phyloP scores from a whole-genome alignment of 2,797 vertebrate genomes.

The Salarias fasciatus region DNA sequence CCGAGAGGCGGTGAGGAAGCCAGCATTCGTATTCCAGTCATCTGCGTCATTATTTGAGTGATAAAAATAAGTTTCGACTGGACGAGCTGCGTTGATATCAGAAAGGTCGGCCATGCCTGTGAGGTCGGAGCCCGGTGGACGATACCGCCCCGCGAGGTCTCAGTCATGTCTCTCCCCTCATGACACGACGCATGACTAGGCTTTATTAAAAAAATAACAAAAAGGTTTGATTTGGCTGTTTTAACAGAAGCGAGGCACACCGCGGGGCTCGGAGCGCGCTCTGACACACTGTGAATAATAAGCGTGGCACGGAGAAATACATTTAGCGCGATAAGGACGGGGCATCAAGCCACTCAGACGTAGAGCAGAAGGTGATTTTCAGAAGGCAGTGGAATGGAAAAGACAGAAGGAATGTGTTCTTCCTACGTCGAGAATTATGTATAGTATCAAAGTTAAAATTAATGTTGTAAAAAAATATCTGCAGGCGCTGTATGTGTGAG shows the following conservation, averaged over 20 bases:
- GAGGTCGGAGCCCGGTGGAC: slow-evolving; percentile 42
- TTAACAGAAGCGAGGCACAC: slow-evolving; percentile 15
- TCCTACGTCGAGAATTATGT: slow-evolving; percentile 30
- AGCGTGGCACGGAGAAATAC: slow-evolving; percentile 26
- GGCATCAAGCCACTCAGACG: slow-evolving; percentile 48
- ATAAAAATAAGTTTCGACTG: slow-evolving; percentile 28
- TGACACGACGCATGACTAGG: slow-evolving; percentile 40
- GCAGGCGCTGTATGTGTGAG: slow-evolving; percentile 15
- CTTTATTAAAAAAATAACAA: slow-evolving; percentile 49
- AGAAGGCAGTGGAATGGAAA: slow-evolving; percentile 40
- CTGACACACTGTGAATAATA: slow-evolving; percentile 43
- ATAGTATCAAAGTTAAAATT: slow-evolving; percentile 13
- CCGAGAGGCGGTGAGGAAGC: no score
- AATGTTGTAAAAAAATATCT: slow-evolving; percentile 24
- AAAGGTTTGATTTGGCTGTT: slow-evolving; percentile 36
- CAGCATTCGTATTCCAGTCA: background rate
- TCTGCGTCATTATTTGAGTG: background rate
- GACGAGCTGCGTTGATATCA: slow-evolving; percentile 27
- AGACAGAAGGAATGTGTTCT: slow-evolving; percentile 24
- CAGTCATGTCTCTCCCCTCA: slow-evolving; percentile 1
- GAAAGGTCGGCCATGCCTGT: slow-evolving; percentile 44
- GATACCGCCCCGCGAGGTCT: slow-evolving; percentile 42
- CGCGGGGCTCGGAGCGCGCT: slow-evolving; percentile 19
- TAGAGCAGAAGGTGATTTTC: slow-evolving; percentile 35
- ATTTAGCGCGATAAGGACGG: slow-evolving; percentile 41